These are phyloP conservation scores for Microplitis mediator DNA, from an alignment of 1,140 invertebrate genomes.

Conservation along the genomic window DNA sequence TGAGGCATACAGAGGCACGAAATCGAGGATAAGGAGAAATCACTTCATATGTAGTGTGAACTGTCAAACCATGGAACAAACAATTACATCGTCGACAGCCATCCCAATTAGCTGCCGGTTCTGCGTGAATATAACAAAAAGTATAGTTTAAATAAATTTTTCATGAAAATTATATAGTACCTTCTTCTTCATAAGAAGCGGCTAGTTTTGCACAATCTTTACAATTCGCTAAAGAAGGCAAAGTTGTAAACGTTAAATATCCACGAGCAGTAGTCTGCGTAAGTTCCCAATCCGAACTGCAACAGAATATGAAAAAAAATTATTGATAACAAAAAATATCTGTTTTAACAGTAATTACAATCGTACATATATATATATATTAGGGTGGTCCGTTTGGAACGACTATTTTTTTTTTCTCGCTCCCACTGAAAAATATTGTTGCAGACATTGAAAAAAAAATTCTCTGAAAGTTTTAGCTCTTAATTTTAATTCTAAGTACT, in stretches of 20 bases:
- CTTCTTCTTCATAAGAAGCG: conserved; percentile 68
- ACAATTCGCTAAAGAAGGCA: conserved; percentile 69
- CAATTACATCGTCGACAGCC: conserved; percentile 67
- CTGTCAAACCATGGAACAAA: conserved; percentile 70
- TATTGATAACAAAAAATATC: too few relatives aligned
- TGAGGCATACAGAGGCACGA: conserved; percentile 67
- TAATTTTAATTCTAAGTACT: too few relatives aligned
- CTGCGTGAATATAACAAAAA: conserved; percentile 44
- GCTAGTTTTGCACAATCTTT: conserved; percentile 66
- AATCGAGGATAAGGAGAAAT: conserved; percentile 73
- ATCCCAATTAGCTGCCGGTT: conserved; percentile 67
- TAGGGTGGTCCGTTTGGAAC: too few relatives aligned
- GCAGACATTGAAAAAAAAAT: too few relatives aligned
- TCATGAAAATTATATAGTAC: conserved; percentile 40
- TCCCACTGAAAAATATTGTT: too few relatives aligned
- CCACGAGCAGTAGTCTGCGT: conserved; percentile 62
- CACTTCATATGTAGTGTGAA: conserved; percentile 74
- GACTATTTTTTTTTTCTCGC: too few relatives aligned
- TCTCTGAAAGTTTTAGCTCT: too few relatives aligned
- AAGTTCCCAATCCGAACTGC: conserved; percentile 48
- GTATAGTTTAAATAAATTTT: not conserved
- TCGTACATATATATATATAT: too few relatives aligned
- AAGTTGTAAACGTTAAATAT: conserved; percentile 64
- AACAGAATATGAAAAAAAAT: too few relatives aligned
- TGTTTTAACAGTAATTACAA: too few relatives aligned